A percentile compares a stretch with the other conserved stretches of the same genome.
Conservation (phyloP, 2,888 invertebrate genomes). For the Tinea trinotella region DNA sequence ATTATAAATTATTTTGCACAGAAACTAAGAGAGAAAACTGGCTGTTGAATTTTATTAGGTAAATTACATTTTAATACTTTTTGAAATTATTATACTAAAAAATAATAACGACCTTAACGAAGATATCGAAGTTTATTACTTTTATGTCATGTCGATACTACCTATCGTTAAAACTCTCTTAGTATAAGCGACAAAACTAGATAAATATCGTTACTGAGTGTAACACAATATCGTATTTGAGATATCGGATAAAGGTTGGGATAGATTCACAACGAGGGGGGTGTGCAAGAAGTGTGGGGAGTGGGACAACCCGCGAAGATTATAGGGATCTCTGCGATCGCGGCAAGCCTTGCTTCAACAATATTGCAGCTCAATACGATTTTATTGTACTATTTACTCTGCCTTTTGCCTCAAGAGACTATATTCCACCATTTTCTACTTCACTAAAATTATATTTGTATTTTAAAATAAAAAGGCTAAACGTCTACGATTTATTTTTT, state of each 20-base stretch:
- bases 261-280: background rate
- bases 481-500: background rate
- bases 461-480: background rate
- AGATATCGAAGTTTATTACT: background rate
- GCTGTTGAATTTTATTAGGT: too few species aligned
- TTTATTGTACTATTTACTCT: constrained; percentile 16
- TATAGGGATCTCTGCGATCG: constrained; percentile 15
- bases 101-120: background rate
- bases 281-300: background rate
- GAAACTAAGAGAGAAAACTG: too few species aligned
- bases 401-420: constrained; percentile 10
- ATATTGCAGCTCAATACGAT: constrained; percentile 17
- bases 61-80: too few species aligned
- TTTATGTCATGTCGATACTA: background rate
- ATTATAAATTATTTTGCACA: too few species aligned
- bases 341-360: constrained; percentile 16
- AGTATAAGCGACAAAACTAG: background rate
- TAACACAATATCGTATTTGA: constrained; percentile 14
- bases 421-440: constrained; percentile 6
- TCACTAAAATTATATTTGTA: background rate
- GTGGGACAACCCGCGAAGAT: constrained; percentile 14
- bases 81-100: too few species aligned
- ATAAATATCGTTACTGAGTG: constrained; percentile 16
- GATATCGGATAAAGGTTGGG: constrained; percentile 15
- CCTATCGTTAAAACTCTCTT: constrained; percentile 4